phyloP scores from a whole-genome alignment of 2,888 invertebrate species.

The Aquatica leii region DNA sequence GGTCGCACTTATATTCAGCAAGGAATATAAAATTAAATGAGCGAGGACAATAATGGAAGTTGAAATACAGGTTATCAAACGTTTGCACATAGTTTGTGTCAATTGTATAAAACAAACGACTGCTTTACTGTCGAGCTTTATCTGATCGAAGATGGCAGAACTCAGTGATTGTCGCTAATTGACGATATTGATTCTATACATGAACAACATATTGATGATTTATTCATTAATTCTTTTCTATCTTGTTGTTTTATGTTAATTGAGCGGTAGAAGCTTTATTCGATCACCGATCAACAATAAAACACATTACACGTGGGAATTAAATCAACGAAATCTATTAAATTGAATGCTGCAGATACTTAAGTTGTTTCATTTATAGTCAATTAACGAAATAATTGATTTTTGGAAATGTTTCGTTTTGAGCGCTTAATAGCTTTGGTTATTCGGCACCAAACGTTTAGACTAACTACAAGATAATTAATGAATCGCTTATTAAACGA shows the following conservation, averaged over 20 bases:
- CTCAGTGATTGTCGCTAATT: slow-evolving; percentile 46
- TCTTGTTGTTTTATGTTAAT: slow-evolving; percentile 40
- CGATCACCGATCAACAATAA: slow-evolving; percentile 37
- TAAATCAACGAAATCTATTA: slow-evolving; percentile 36
- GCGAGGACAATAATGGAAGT: slow-evolving; percentile 56
- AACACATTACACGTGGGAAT: slow-evolving; percentile 34
- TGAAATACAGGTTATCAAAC: slow-evolving; percentile 59
- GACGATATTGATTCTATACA: slow-evolving; percentile 42
- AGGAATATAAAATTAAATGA: slow-evolving; percentile 45
- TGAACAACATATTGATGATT: slow-evolving; percentile 39
- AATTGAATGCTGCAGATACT: slow-evolving; percentile 32
- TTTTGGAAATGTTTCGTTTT: no score
- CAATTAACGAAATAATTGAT: slow-evolving; percentile 20
- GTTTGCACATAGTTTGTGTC: slow-evolving; percentile 58
- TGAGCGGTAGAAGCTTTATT: slow-evolving; percentile 33
- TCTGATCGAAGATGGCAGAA: slow-evolving; percentile 54
- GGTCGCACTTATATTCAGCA: slow-evolving; percentile 19
- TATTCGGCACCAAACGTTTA: no score
- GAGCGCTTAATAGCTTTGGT: no score
- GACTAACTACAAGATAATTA: no score
- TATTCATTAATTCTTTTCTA: slow-evolving; percentile 41
- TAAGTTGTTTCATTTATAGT: slow-evolving; percentile 34
- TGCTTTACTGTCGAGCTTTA: slow-evolving; percentile 47
- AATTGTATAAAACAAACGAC: slow-evolving; percentile 58
- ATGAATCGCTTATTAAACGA: no score